Evolutionary conservation across 2,888 invertebrate species (phyloP).

Genomic region (Andrena hattorfiana): DNA sequence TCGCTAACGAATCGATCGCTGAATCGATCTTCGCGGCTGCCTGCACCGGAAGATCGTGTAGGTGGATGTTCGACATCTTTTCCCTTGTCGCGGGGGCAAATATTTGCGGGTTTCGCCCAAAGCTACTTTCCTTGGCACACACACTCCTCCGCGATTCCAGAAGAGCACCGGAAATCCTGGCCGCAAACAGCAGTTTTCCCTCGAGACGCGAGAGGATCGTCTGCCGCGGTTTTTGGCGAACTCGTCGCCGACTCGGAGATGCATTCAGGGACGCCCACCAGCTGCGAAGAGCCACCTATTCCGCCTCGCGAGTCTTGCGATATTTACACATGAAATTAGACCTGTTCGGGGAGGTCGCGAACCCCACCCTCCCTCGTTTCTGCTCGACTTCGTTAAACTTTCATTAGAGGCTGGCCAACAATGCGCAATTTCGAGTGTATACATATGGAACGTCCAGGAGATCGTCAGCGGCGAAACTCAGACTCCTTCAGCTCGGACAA

Average conservation of each 20-base stretch:
- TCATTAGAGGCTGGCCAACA: conserved; percentile 32
- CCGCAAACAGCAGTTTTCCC: conserved; percentile 49
- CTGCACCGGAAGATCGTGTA: conserved; percentile 28
- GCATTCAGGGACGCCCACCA: conserved; percentile 28
- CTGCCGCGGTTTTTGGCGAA: conserved; percentile 29
- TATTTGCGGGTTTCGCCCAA: conserved; percentile 57
- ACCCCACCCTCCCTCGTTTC: background rate
- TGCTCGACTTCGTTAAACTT: conserved; percentile 36
- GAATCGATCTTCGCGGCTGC: conserved; percentile 14
- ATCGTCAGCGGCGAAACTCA: background rate
- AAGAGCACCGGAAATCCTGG: conserved; percentile 53
- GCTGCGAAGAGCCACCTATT: background rate
- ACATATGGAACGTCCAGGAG: conserved; percentile 33
- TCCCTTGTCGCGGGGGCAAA: conserved; percentile 49
- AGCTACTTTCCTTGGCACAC: conserved; percentile 29
- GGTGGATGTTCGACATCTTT: conserved; percentile 27
- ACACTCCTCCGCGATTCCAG: conserved; percentile 39
- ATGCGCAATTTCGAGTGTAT: conserved; percentile 26
- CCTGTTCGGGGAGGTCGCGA: background rate
- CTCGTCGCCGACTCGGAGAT: background rate
- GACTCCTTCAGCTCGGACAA: conserved; percentile 2
- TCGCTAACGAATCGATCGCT: background rate
- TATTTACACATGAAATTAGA: conserved; percentile 52
- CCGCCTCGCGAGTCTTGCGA: conserved; percentile 5
- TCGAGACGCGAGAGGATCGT: conserved; percentile 25